A percentile compares a stretch with the other conserved stretches of the same genome.
These are phyloP conservation scores for Brachypteracias leptosomus DNA, from an alignment of 2,113 vertebrate genomes.

Conservation along the genomic window DNA sequence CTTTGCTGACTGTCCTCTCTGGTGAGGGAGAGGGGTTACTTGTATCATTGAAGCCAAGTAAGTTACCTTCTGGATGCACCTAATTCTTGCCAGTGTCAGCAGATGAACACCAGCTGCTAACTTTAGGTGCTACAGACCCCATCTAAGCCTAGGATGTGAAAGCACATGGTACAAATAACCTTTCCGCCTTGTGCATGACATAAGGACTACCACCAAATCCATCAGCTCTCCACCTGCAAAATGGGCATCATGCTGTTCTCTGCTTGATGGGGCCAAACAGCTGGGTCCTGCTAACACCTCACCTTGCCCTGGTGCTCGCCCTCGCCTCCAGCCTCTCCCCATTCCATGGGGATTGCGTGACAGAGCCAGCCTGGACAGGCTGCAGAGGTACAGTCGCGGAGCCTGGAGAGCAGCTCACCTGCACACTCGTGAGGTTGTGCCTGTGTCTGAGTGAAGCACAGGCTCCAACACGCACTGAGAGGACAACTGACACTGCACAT, in stretches of 20 bases:
- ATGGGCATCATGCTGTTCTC: fast-evolving
- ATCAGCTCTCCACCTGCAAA: neutral
- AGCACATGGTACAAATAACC: neutral
- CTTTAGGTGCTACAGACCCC: neutral
- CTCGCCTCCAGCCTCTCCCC: neutral
- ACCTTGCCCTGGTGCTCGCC: fast-evolving
- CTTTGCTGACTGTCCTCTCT: neutral
- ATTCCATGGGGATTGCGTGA: constrained; percentile 21
- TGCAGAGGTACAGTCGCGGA: neutral
- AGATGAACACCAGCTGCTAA: neutral
- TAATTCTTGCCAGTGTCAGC: neutral
- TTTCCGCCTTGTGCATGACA: neutral
- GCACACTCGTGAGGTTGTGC: neutral
- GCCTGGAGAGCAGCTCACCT: constrained; percentile 10
- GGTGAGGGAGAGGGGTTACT: neutral
- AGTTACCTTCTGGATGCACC: neutral
- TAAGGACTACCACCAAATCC: fast-evolving
- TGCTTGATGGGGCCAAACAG: neutral
- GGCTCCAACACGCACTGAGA: neutral
- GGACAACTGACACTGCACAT: neutral
- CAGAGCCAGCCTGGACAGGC: neutral
- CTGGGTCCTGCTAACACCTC: neutral
- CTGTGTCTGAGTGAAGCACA: neutral
- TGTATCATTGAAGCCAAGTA: neutral
- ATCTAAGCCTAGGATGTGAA: neutral